A percentile compares a stretch with the other conserved stretches of the same genome.
Evolutionary conservation across 2,888 invertebrate species (phyloP).

Genomic region (Thymelicus acteon): DNA sequence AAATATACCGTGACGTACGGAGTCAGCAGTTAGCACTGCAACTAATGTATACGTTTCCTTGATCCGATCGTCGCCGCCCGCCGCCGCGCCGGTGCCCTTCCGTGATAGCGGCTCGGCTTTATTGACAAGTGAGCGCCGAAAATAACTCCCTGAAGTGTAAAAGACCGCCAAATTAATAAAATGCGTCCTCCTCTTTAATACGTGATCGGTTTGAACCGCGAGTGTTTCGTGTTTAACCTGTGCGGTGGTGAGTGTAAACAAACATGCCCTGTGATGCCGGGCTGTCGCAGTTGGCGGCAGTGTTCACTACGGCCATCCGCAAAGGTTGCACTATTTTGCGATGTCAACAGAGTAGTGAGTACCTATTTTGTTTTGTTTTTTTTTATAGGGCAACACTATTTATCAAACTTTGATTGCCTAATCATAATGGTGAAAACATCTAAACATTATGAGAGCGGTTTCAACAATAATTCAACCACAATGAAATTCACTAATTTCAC

Average conservation of each 20-base stretch:
- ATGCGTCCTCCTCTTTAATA: slow-evolving; percentile 4
- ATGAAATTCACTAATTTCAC: neutral
- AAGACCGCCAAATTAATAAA: slow-evolving; percentile 36
- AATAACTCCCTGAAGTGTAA: slow-evolving; percentile 47
- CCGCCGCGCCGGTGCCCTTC: slow-evolving; percentile 65
- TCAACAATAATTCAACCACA: too few species aligned
- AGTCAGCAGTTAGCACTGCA: slow-evolving; percentile 48
- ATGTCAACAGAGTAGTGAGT: slow-evolving; percentile 47
- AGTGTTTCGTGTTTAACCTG: slow-evolving; percentile 1
- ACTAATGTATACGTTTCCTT: slow-evolving; percentile 58
- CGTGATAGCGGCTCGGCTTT: slow-evolving; percentile 56
- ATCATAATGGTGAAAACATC: too few species aligned
- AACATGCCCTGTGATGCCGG: slow-evolving; percentile 47
- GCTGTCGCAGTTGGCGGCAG: slow-evolving; percentile 43
- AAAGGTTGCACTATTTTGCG: slow-evolving; percentile 45
- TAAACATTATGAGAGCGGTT: too few species aligned
- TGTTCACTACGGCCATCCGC: slow-evolving; percentile 44
- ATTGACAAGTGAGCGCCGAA: slow-evolving; percentile 59
- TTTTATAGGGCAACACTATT: slow-evolving; percentile 22
- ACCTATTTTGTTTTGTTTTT: neutral
- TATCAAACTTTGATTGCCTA: neutral
- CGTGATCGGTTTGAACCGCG: slow-evolving; percentile 6
- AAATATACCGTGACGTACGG: slow-evolving; percentile 66
- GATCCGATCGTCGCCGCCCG: slow-evolving; percentile 63
- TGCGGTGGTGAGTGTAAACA: slow-evolving; percentile 20